A percentile compares a stretch with the other conserved stretches of the same genome.
Conservation (phyloP, 2,113 vertebrate genomes). For the Leucosticte australis region DNA sequence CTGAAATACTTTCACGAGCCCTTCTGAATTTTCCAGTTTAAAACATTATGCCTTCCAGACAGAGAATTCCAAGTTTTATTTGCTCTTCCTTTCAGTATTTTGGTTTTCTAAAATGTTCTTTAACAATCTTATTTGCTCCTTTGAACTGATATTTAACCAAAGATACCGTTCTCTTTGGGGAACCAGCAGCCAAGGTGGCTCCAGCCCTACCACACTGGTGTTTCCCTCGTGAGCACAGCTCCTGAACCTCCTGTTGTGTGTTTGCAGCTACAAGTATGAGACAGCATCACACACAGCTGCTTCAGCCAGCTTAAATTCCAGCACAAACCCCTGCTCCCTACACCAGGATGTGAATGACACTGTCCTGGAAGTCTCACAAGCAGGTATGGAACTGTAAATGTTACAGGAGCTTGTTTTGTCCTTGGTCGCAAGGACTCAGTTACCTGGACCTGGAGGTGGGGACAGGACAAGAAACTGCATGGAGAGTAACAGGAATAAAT, state of each 20-base stretch:
- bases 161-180: neutral
- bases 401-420: neutral
- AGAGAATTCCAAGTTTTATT: neutral
- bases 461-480: neutral
- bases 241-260: neutral
- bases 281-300: neutral
- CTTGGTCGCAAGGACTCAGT: neutral
- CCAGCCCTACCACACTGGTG: neutral
- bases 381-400: constrained; percentile 50
- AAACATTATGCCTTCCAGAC: neutral
- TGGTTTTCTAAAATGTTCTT: neutral
- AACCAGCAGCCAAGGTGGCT: neutral
- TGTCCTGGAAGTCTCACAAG: neutral
- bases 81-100: neutral
- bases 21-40: neutral
- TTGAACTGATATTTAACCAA: neutral
- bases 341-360: neutral
- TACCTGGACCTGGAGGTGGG: neutral
- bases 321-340: constrained; percentile 30
- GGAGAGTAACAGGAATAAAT: neutral
- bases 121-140: neutral
- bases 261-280: constrained; percentile 75
- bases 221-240: neutral
- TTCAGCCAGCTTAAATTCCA: constrained; percentile 29
- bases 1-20: neutral